A percentile compares a stretch with the other conserved stretches of the same genome.
Conservation (phyloP, 1,140 invertebrate species). For the Zaprionus inermis region DNA sequence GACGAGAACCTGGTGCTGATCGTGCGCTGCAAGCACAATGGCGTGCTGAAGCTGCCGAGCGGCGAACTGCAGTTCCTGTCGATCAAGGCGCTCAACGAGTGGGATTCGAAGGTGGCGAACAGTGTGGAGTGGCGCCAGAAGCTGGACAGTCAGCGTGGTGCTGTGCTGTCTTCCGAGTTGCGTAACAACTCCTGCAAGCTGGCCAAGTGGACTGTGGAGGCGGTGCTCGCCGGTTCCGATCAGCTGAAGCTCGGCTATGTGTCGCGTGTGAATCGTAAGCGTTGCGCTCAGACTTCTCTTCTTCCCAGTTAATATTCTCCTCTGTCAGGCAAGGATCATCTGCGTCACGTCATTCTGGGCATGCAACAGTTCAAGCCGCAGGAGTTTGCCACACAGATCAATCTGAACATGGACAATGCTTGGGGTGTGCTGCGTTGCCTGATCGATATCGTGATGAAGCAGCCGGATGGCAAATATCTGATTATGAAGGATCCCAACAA, state of each 20-base stretch:
- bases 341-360: conserved; percentile 98
- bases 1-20: conserved; percentile 96
- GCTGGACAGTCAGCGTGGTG: conserved; percentile 97
- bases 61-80: conserved; percentile 97
- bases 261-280: conserved; percentile 91
- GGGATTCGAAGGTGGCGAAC: conserved; percentile 97
- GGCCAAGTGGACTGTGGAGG: conserved; percentile 99
- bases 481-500: conserved; percentile 99
- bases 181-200: conserved; percentile 99
- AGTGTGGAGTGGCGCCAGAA: conserved; percentile 99
- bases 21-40: conserved; percentile 98
- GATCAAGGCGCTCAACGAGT: conserved; percentile 99
- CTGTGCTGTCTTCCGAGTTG: conserved; percentile 98
- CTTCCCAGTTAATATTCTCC: not conserved
- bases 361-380: conserved; percentile 99
- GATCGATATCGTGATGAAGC: conserved; percentile 98
- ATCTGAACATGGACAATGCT: conserved; percentile 99
- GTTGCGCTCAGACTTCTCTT: too few species aligned
- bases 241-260: conserved; percentile 99
- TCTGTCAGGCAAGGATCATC: conserved; percentile 88
- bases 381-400: conserved; percentile 99
- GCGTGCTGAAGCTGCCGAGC: conserved; percentile 94
- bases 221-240: conserved; percentile 97
- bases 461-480: conserved; percentile 98
- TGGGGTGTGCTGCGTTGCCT: conserved; percentile 99